Conservation (phyloP, 2,888 invertebrate species). For the Drosophila mayaguana region DNA sequence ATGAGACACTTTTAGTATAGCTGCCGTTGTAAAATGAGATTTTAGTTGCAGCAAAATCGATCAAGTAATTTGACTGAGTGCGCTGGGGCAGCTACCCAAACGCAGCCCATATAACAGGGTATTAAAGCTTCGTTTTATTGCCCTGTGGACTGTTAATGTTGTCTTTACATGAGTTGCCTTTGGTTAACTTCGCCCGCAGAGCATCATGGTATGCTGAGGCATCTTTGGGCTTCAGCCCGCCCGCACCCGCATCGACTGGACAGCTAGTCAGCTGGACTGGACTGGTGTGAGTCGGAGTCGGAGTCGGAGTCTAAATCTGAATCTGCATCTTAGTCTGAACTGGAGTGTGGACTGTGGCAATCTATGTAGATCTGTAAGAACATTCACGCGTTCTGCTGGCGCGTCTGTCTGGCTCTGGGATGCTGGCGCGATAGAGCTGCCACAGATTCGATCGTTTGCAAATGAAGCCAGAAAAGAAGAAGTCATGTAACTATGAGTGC, state of each 20-base stretch:
- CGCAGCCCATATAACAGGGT: constrained; percentile 22
- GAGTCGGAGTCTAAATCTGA: not conserved
- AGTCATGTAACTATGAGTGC: constrained; percentile 44
- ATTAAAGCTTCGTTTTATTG: constrained; percentile 2
- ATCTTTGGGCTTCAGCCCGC: constrained; percentile 16
- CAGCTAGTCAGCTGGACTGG: constrained; percentile 4
- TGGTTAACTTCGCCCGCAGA: constrained; percentile 39
- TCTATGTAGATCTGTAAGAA: constrained; percentile 35
- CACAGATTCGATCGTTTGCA: constrained; percentile 49
- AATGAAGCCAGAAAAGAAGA: constrained; percentile 44
- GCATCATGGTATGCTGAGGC: constrained; percentile 27
- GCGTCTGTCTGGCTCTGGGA: constrained; percentile 13
- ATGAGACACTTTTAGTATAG: constrained; percentile 6
- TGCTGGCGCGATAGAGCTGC: constrained; percentile 36
- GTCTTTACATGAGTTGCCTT: constrained; percentile 8
- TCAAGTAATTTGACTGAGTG: not conserved
- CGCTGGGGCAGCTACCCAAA: not conserved
- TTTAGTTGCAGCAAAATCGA: not conserved
- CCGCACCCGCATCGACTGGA: constrained; percentile 43
- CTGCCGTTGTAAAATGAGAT: not conserved
- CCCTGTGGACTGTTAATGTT: constrained; percentile 11
- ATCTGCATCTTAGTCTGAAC: not conserved
- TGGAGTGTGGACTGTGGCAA: constrained; percentile 28
- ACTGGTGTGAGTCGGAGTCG: constrained; percentile 10
- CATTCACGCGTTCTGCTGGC: constrained; percentile 41